These are phyloP conservation scores for Mus spicilegus DNA, from an alignment of 2,113 vertebrate species.

Conservation along the genomic window DNA sequence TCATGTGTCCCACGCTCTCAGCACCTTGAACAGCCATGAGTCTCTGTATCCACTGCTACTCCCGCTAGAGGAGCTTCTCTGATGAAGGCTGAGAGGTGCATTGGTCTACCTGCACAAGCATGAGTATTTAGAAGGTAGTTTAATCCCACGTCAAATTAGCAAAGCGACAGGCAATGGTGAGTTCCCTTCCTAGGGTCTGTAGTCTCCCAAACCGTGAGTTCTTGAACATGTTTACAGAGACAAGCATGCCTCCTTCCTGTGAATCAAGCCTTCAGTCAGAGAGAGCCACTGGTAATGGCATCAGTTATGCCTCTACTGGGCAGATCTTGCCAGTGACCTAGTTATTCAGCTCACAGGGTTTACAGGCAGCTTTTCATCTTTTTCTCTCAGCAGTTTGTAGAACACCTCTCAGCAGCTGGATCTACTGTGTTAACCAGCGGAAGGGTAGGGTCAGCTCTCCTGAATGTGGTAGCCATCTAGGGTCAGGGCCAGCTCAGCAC, in stretches of 20 bases:
- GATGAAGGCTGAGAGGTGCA: too few relatives aligned
- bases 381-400: background rate
- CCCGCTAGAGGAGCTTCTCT: background rate
- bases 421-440: background rate
- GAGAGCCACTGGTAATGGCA: background rate
- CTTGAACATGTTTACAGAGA: background rate
- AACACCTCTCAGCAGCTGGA: background rate
- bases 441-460: background rate
- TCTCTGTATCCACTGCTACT: background rate
- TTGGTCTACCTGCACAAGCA: background rate
- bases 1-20: background rate
- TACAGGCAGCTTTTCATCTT: background rate
- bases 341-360: background rate
- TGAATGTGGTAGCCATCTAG: background rate
- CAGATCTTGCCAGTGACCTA: rapidly evolving
- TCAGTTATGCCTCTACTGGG: too few relatives aligned
- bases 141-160: background rate
- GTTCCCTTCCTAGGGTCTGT: background rate
- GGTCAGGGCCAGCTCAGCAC: background rate
- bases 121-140: background rate
- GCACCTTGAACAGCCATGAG: background rate
- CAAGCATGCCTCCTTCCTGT: background rate
- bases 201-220: too few relatives aligned
- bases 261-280: background rate
- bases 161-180: background rate